Percentiles rank a stretch among this genome's conserved stretches.
Conservation (phyloP, 1,140 invertebrate genomes). For the Zaprionus tsacasi region DNA sequence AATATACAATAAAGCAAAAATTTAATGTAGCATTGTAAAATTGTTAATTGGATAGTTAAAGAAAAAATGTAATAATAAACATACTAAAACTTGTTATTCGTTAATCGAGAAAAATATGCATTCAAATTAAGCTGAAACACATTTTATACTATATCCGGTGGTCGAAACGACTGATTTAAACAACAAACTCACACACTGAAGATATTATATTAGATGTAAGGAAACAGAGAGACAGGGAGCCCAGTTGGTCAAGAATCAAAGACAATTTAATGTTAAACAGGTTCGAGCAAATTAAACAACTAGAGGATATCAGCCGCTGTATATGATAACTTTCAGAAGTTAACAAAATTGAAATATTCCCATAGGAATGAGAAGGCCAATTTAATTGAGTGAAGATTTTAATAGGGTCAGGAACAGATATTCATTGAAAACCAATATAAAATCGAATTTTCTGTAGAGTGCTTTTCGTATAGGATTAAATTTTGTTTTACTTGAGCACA, state of each 20-base stretch:
- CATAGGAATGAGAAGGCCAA: background rate
- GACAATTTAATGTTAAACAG: background rate
- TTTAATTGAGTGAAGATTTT: background rate
- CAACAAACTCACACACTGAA: conserved; percentile 1
- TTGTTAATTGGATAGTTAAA: conserved; percentile 62
- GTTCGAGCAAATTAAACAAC: background rate
- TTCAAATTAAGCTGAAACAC: conserved; percentile 55
- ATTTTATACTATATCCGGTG: conserved; percentile 6
- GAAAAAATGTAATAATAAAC: conserved; percentile 47
- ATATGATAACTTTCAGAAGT: background rate
- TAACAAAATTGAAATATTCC: background rate
- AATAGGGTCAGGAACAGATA: background rate
- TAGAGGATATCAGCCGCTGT: background rate
- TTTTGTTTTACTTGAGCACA: background rate
- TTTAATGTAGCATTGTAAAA: conserved; percentile 84
- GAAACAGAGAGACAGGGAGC: background rate
- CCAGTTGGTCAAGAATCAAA: conserved; percentile 1
- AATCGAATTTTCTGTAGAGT: background rate
- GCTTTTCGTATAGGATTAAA: background rate
- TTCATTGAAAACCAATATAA: background rate
- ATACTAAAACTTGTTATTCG: conserved; percentile 32
- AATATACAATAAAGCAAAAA: conserved; percentile 84
- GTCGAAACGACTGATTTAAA: conserved; percentile 13
- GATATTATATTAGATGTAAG: background rate
- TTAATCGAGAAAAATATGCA: conserved; percentile 12